phyloP scores from a whole-genome alignment of 2,797 vertebrate genomes.

The Danionella dracula region DNA sequence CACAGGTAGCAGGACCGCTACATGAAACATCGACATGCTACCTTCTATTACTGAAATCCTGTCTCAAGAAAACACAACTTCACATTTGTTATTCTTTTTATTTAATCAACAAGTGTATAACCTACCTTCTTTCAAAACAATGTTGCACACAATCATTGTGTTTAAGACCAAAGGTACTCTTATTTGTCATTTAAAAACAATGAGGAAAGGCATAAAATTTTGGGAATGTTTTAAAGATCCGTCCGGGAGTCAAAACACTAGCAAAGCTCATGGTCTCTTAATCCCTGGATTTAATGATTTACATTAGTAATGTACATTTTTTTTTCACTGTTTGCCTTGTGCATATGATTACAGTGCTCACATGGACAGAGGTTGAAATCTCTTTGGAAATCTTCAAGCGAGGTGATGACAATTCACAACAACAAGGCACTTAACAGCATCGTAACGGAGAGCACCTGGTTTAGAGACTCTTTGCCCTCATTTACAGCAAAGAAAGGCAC shows the following conservation, averaged over 20 bases:
- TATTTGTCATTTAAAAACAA: constrained; percentile 40
- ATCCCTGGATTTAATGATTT: constrained; percentile 28
- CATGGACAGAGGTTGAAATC: constrained; percentile 28
- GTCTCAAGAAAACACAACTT: no score
- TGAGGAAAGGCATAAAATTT: constrained; percentile 21
- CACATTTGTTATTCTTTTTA: no score
- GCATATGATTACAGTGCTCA: constrained; percentile 54
- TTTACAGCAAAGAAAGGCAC: constrained; percentile 24
- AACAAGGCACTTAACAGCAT: neutral
- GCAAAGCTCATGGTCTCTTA: constrained; percentile 47
- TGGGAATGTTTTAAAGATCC: constrained; percentile 67
- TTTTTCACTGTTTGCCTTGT: constrained; percentile 56
- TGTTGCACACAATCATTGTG: constrained; percentile 42
- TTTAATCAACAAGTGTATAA: constrained; percentile 53
- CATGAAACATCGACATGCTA: no score
- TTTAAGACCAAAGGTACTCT: constrained; percentile 61
- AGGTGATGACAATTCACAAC: constrained; percentile 1
- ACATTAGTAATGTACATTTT: constrained; percentile 32
- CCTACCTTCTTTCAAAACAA: constrained; percentile 60
- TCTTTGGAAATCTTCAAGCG: constrained; percentile 26
- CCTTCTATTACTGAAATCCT: no score
- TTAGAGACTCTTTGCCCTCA: neutral
- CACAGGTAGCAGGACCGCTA: no score
- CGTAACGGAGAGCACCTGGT: neutral
- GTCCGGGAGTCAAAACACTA: constrained; percentile 58